Evolutionary conservation across 2,797 vertebrate genomes (phyloP), one percentile per base, ranked within the genome.

Genomic region (Heterohyrax brucei): DNA sequence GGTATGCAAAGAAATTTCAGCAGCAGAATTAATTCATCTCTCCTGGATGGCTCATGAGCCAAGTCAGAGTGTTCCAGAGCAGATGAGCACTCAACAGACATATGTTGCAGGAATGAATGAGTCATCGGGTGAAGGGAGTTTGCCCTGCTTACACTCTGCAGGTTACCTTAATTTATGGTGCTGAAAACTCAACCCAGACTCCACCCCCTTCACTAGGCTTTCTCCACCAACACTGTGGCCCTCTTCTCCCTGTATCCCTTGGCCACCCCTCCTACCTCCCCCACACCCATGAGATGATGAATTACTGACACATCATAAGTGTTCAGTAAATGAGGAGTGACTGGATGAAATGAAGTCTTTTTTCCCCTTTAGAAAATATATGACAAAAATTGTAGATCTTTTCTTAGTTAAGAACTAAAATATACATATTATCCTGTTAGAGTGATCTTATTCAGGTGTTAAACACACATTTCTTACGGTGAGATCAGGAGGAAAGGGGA

Each of bases 291-390:
- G 13, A 61, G 26, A 48, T 7, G 53, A 18, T 21, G 39, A n/a
- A 46, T 66, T 83, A 53, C 59, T 56, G 44, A 18, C 19, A 6
- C 66, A 18, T 56, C 61, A 22, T 18, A 91, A 79, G 12, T 24
- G 33, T 18, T 61, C 62, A 78, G 7, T 64, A 64, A 81, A 3
- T n/a, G 8, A 83, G 28, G 28, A 44, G 0, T 26, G n/a, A 26
- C 28, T 18, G 56, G 44, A 66, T 8, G n/a, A 44, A 79, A 79
- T 26, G 7, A 90, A 82, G 81, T 26, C 9, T 39, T 46, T 12
- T 3, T 33, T 44, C 44, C 50, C n/a, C 3, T 19, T 19, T 1
- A 46, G 50, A 94, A 19, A 26, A 59, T 19, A 1, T 10, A 64
- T 30, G 50, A 53, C 48, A 48, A 61, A 87, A 92, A 18, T 30